Evolutionary conservation across 1,140 invertebrate genomes (phyloP).

Genomic region (Heliothis subflexa): DNA sequence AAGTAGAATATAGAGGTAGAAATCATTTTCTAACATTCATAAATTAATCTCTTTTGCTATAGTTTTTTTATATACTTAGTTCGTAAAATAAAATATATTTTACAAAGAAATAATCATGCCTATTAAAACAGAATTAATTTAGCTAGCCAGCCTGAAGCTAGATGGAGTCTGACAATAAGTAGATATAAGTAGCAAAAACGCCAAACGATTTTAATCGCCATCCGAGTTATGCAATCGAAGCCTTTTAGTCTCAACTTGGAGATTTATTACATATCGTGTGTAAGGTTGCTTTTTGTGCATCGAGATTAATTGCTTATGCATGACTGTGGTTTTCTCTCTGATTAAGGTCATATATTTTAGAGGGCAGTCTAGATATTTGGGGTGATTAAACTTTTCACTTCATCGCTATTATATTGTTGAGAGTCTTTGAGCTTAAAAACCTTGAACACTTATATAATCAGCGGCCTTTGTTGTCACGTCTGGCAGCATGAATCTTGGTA

Average conservation of each 20-base stretch:
- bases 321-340: background rate
- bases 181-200: constrained; percentile 1
- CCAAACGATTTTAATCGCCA: constrained; percentile 11
- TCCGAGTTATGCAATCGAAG: constrained; percentile 6
- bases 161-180: background rate
- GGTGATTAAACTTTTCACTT: background rate
- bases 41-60: too few species aligned
- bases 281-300: constrained; percentile 14
- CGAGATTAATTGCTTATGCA: constrained; percentile 15
- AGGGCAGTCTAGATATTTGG: background rate
- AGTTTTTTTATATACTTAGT: too few species aligned
- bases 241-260: background rate
- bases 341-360: constrained; percentile 2
- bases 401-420: too few species aligned
- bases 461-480: too few species aligned
- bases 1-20: too few species aligned
- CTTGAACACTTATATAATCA: too few species aligned
- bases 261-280: constrained; percentile 13
- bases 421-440: too few species aligned
- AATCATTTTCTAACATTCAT: too few species aligned
- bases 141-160: background rate
- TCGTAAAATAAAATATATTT: too few species aligned
- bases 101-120: too few species aligned
- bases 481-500: too few species aligned
- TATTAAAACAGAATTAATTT: background rate